A percentile compares a stretch with the other conserved stretches of the same genome.
phyloP scores from a whole-genome alignment of 2,888 invertebrate genomes.

The Boloria selene region DNA sequence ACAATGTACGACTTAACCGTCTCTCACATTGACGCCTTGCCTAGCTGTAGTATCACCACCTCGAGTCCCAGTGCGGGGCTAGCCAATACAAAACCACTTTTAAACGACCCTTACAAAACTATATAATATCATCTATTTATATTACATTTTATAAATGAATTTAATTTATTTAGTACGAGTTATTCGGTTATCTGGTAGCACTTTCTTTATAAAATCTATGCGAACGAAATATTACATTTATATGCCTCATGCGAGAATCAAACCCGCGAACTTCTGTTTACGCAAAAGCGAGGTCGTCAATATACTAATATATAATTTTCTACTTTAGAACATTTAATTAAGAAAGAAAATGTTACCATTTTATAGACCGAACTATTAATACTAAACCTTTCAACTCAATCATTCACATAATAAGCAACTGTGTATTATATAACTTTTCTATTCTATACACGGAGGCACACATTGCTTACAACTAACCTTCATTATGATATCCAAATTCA shows the following conservation, averaged over 20 bases:
- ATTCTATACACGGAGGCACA: slow-evolving; percentile 80
- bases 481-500: slow-evolving; percentile 19
- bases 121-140: slow-evolving; percentile 46
- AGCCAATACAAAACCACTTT: slow-evolving; percentile 47
- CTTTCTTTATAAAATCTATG: background rate
- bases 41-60: slow-evolving; percentile 74
- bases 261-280: background rate
- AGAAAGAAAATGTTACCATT: background rate
- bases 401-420: slow-evolving; percentile 11
- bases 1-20: slow-evolving; percentile 67
- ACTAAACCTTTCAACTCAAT: slow-evolving; percentile 23
- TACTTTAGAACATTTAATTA: background rate
- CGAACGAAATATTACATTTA: background rate
- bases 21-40: slow-evolving; percentile 65
- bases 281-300: background rate
- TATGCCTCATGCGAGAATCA: background rate
- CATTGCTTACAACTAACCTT: slow-evolving; percentile 61
- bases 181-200: background rate
- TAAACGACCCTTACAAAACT: slow-evolving; percentile 67
- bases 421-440: slow-evolving; percentile 48
- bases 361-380: slow-evolving; percentile 29
- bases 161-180: slow-evolving; percentile 6
- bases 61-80: slow-evolving; percentile 59
- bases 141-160: slow-evolving; percentile 37
- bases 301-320: background rate